phyloP scores from a whole-genome alignment of 2,888 invertebrate genomes.

The Mycalesis mineus region DNA sequence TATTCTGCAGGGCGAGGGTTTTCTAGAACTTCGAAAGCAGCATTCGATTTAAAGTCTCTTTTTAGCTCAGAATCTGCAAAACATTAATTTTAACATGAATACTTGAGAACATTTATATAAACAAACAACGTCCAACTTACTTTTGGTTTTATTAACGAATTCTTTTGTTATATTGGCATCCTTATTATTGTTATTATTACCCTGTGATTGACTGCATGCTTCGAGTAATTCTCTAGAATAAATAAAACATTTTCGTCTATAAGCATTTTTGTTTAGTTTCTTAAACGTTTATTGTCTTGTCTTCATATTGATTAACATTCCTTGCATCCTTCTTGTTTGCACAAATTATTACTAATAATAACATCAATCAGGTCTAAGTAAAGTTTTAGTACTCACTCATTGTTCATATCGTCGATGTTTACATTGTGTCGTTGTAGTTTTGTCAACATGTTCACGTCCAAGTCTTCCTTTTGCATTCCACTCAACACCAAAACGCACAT shows the following conservation, averaged over 20 bases:
- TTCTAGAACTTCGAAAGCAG: background rate
- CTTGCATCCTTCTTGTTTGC: too few relatives aligned
- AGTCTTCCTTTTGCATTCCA: slow-evolving; percentile 64
- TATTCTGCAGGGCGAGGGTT: background rate
- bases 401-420: slow-evolving; percentile 55
- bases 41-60: background rate
- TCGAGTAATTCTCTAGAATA: slow-evolving; percentile 16
- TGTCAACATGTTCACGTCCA: slow-evolving; percentile 50
- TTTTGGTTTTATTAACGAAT: background rate
- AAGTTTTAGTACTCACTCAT: slow-evolving; percentile 48
- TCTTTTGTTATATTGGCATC: background rate
- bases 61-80: background rate
- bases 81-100: background rate
- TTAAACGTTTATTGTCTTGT: too few relatives aligned
- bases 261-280: too few relatives aligned
- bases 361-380: background rate
- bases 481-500: slow-evolving; percentile 64
- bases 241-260: background rate
- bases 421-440: slow-evolving; percentile 59
- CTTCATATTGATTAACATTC: too few relatives aligned
- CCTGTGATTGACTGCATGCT: slow-evolving; percentile 7
- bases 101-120: background rate
- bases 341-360: background rate
- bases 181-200: slow-evolving; percentile 7
- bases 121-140: background rate